Evolutionary conservation across 2,888 invertebrate species (phyloP).

Genomic region (Drosophila lacicola): DNA sequence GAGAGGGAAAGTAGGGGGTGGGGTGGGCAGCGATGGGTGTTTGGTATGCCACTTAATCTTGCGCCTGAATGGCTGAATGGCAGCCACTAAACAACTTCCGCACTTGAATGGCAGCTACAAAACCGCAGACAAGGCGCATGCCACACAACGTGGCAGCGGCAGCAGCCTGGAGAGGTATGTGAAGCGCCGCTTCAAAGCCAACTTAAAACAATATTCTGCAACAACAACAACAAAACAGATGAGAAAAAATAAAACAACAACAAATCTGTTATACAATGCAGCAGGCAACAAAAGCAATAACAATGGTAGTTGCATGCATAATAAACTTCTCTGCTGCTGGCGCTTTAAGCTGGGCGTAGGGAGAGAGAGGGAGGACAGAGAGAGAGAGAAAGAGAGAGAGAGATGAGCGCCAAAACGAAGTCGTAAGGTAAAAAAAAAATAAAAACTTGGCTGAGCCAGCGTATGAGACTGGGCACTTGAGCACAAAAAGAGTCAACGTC

Average conservation of each 20-base stretch:
- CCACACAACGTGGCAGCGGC: slow-evolving; percentile 6
- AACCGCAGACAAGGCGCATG: slow-evolving; percentile 51
- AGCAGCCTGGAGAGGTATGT: slow-evolving; percentile 25
- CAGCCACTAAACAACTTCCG: slow-evolving; percentile 67
- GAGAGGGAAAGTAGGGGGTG: not conserved
- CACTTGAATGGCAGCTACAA: slow-evolving; percentile 64
- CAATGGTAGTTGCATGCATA: slow-evolving; percentile 65
- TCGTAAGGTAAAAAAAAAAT: slow-evolving; percentile 8
- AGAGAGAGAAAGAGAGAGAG: not conserved
- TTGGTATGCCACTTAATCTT: slow-evolving; percentile 60
- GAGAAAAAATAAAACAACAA: slow-evolving; percentile 17
- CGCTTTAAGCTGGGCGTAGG: slow-evolving; percentile 33
- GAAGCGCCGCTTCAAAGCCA: slow-evolving; percentile 58
- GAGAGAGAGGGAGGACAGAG: slow-evolving; percentile 1
- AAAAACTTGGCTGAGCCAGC: slow-evolving; percentile 5
- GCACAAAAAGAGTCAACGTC: slow-evolving; percentile 64
- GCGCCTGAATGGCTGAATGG: slow-evolving; percentile 57
- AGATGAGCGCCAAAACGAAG: slow-evolving; percentile 31
- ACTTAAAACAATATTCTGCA: slow-evolving; percentile 63
- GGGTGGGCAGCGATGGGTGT: not conserved
- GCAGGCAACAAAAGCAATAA: slow-evolving; percentile 43
- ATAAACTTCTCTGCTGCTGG: slow-evolving; percentile 57
- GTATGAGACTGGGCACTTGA: slow-evolving; percentile 52
- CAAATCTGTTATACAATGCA: slow-evolving; percentile 51
- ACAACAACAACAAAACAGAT: slow-evolving; percentile 13